Conservation (phyloP, 2,113 vertebrate genomes). For the Sorex araneus region DNA sequence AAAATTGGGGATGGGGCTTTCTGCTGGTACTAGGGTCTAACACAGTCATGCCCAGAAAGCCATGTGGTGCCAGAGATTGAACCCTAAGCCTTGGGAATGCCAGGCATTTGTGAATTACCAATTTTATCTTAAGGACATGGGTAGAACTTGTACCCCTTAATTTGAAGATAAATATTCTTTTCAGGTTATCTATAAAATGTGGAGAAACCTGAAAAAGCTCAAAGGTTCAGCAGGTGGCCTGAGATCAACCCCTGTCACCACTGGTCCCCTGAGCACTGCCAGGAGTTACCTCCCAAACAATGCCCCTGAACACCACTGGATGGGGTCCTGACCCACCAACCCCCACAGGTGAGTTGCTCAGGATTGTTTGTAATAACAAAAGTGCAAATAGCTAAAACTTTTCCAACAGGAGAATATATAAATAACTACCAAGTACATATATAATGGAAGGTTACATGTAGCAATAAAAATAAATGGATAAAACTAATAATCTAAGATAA, state of each 20-base stretch:
- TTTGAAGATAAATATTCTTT: conserved; percentile 41
- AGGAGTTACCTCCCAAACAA: too few species aligned
- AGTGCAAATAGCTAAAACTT: conserved; percentile 50
- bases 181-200: conserved; percentile 21
- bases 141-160: background rate
- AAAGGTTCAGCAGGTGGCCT: background rate
- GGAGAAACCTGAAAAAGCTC: conserved; percentile 39
- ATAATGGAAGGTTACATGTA: background rate
- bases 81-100: too few species aligned
- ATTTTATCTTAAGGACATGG: background rate
- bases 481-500: background rate
- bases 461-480: conserved; percentile 44
- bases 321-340: too few species aligned
- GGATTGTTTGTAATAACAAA: conserved; percentile 5
- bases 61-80: too few species aligned
- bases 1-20: too few species aligned
- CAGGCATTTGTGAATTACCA: background rate
- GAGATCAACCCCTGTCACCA: too few species aligned
- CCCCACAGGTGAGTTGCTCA: background rate
- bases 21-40: too few species aligned
- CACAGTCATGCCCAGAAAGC: too few species aligned
- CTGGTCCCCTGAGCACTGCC: too few species aligned
- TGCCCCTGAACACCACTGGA: too few species aligned
- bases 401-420: conserved; percentile 15
- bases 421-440: background rate